Base-by-base conservation (phyloP, 1,140 invertebrate species). In the Uloborus diversus region DNA sequence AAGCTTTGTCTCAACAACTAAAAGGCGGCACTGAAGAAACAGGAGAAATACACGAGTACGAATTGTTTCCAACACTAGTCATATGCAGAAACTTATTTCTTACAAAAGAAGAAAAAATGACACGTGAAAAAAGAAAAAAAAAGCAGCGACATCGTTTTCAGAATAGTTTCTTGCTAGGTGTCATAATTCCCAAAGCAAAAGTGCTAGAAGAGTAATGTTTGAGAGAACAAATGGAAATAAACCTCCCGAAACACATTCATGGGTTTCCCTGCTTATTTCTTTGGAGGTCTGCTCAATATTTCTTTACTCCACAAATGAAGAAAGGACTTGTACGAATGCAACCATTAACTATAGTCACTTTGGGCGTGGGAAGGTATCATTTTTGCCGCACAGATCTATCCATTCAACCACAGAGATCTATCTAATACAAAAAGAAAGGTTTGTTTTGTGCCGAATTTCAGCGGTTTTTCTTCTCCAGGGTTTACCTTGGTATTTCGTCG, bases 301-400 rank as follows among this genome's bases (percentile, higher is more conserved):
- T 76, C 73, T 76, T 76, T 32, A 32, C 61, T n/a, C n/a, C 23
- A 42, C 47, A 76, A 76, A 76, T 76, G 73, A 76, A 76, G 73
- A 76, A 76, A 76, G 57, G 73, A 76, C 73, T 76, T 65, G 59
- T 65, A 37, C 73, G 61, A 65, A 66, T 53, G 59, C 73, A 35
- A 76, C 61, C 73, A 76, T 76, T 76, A 76, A 76, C 73, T 57
- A 66, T 66, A 76, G 73, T 76, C 73, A 76, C 28, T 65, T 76
- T 65, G n/a, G 27, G 73, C 73, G 14, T 76, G 73, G 73, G 73
- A 76, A 76, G 61, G 32, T 76, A 76, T 76, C 61, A 76, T 76
- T 76, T 76, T 23, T 76, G 47, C 61, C 30, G 27, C 59, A 57
- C 56, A 65, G 64, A 65, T 76, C 73, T 76, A 65, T 76, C 73